A percentile compares a stretch with the other conserved stretches of the same genome.
Conservation (phyloP, 2,888 invertebrate genomes). For the Escarpia spicata region DNA sequence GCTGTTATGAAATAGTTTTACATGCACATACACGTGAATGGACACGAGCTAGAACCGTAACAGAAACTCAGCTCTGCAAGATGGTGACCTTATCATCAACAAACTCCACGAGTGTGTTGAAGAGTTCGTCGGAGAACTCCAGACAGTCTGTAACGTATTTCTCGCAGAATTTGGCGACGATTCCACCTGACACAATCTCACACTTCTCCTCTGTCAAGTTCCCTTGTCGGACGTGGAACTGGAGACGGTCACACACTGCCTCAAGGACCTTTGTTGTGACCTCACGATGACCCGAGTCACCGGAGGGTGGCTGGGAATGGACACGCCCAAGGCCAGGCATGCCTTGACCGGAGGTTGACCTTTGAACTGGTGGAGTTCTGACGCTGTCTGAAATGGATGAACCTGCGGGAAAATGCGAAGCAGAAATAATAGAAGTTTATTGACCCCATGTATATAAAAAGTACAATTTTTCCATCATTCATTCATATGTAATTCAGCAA, state of each 20-base stretch:
- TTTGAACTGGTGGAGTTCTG: background rate
- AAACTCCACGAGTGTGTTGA: background rate
- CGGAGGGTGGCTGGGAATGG: background rate
- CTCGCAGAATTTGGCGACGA: background rate
- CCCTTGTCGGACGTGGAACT: background rate
- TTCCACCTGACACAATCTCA: background rate
- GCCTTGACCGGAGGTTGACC: conserved; percentile 1
- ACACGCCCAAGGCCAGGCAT: background rate
- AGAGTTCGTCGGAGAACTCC: conserved; percentile 1
- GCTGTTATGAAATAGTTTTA: too few relatives aligned
- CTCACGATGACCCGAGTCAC: background rate
- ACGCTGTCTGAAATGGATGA: background rate
- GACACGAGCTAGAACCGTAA: background rate
- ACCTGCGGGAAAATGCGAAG: background rate
- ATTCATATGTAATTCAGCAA: too few relatives aligned
- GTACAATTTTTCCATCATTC: too few relatives aligned
- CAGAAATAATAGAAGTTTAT: too few relatives aligned
- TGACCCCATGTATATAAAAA: too few relatives aligned
- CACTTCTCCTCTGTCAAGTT: background rate
- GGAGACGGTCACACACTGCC: background rate
- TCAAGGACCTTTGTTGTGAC: background rate
- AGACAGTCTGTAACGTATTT: background rate
- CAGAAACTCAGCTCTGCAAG: background rate
- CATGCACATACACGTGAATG: too few relatives aligned
- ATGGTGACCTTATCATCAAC: background rate